A percentile compares a stretch with the other conserved stretches of the same genome.
These are phyloP conservation scores for Hirundichthys speculiger DNA, from an alignment of 2,113 vertebrate genomes.

Conservation along the genomic window DNA sequence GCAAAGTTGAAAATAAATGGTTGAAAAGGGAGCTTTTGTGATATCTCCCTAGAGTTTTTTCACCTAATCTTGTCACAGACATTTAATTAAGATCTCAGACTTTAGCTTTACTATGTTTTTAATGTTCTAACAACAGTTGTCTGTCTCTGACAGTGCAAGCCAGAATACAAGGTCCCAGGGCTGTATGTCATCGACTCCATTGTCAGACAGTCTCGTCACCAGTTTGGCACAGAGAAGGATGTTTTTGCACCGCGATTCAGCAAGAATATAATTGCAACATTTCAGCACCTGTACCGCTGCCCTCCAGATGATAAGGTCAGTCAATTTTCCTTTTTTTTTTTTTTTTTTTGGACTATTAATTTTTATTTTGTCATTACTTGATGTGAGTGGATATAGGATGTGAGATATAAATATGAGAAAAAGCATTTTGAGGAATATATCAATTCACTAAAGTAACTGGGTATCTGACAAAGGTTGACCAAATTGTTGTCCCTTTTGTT, in stretches of 20 bases:
- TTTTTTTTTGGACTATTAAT: slow-evolving; percentile 7
- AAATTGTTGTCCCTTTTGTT: background rate
- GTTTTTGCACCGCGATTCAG: slow-evolving; percentile 98
- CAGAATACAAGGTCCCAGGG: slow-evolving; percentile 98
- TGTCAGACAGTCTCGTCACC: slow-evolving; percentile 96
- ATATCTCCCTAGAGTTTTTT: no score
- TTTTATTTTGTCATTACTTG: background rate
- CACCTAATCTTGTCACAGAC: no score
- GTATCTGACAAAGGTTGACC: no score
- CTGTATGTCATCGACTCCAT: slow-evolving; percentile 99
- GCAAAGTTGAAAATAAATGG: no score
- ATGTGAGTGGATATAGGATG: background rate
- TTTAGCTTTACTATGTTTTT: no score
- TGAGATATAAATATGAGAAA: background rate
- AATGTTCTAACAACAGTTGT: background rate
- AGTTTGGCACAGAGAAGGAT: slow-evolving; percentile 98
- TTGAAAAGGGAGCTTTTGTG: no score
- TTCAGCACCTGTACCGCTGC: slow-evolving; percentile 98
- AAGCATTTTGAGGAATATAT: background rate
- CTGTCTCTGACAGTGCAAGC: slow-evolving; percentile 87
- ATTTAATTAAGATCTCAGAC: no score
- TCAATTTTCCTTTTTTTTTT: background rate
- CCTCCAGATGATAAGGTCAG: slow-evolving; percentile 96
- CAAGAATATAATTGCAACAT: slow-evolving; percentile 98
- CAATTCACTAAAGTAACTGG: no score